Evolutionary conservation across 2,113 vertebrate species (phyloP).

Genomic region (Psettodes erumei): DNA sequence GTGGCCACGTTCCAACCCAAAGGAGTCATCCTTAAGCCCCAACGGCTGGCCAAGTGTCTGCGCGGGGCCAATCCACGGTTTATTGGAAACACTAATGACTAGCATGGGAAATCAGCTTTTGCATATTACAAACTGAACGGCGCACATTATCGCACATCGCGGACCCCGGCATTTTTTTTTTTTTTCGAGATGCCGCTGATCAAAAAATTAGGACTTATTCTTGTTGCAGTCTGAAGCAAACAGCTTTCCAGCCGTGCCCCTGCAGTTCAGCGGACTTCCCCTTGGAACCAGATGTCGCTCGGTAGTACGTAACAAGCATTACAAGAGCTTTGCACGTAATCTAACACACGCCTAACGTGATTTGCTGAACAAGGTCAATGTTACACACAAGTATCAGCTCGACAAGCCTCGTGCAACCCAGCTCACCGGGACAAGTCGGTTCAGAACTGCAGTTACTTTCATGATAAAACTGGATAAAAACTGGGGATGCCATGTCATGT

Average conservation of each 20-base stretch:
- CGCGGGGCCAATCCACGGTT: constrained; percentile 60
- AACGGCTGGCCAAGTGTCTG: constrained; percentile 61
- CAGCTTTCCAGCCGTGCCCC: background rate
- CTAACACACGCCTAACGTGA: background rate
- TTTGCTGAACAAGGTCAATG: background rate
- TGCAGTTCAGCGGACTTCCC: background rate
- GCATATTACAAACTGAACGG: constrained; percentile 44
- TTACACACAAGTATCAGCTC: background rate
- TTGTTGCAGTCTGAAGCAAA: constrained; percentile 22
- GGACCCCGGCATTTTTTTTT: constrained; percentile 34
- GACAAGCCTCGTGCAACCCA: background rate
- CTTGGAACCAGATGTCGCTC: background rate
- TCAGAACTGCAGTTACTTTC: background rate
- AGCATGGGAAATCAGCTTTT: constrained; percentile 71
- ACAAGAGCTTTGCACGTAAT: background rate
- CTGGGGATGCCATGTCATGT: background rate
- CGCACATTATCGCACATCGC: constrained; percentile 27
- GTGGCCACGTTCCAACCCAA: constrained; percentile 65
- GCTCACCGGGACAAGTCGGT: background rate
- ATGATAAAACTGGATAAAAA: background rate
- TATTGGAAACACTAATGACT: constrained; percentile 73
- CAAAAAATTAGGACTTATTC: constrained; percentile 30
- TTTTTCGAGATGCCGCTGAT: constrained; percentile 37
- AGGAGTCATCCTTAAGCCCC: constrained; percentile 71
- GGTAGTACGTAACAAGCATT: background rate